A percentile compares a stretch with the other conserved stretches of the same genome.
Evolutionary conservation across 2,113 vertebrate species (phyloP).

Genomic region (Maylandia zebra): DNA sequence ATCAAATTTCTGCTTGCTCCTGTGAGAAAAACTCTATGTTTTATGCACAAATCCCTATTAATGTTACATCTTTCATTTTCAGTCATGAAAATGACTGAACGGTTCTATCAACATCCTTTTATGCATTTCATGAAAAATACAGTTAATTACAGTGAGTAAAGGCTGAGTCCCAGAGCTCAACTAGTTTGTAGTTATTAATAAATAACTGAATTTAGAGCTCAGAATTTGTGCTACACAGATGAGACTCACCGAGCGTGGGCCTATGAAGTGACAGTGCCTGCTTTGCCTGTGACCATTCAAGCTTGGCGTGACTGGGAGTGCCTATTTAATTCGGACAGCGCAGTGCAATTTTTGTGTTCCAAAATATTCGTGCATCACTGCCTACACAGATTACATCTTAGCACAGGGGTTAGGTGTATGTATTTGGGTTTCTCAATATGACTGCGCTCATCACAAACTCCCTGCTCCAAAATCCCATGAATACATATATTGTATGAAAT

Average conservation of each 20-base stretch:
- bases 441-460: neutral
- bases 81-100: neutral
- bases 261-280: neutral
- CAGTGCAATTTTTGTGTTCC: neutral
- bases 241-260: neutral
- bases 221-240: neutral
- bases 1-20: neutral
- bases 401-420: neutral
- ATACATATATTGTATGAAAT: neutral
- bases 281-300: neutral
- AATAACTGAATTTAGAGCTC: neutral
- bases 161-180: neutral
- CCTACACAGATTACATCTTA: neutral
- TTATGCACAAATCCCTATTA: neutral
- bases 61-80: neutral
- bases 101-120: neutral
- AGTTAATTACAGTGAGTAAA: neutral
- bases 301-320: neutral
- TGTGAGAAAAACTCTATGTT: neutral
- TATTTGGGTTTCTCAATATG: neutral
- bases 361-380: neutral
- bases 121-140: neutral
- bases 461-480: neutral
- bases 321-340: neutral
- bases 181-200: neutral